phyloP scores from a whole-genome alignment of 2,888 invertebrate genomes.

The Frankliniella fusca region DNA sequence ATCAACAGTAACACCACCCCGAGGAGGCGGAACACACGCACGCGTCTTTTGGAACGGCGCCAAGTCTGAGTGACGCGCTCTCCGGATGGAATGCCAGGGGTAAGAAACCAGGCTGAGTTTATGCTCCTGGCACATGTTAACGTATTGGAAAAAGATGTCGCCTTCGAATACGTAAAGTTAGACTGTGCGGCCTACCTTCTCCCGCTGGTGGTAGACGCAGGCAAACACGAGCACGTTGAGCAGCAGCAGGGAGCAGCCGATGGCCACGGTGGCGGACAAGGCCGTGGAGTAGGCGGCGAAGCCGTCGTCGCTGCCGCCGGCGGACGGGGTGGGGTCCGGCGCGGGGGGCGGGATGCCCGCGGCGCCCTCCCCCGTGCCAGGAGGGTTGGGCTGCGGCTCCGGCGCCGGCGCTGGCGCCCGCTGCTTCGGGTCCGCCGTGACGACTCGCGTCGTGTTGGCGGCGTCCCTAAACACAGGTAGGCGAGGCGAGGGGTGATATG shows the following conservation, averaged over 20 bases:
- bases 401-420: slow-evolving; percentile 39
- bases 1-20: no score
- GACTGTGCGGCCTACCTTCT: background rate
- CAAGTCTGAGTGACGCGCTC: no score
- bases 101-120: no score
- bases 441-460: background rate
- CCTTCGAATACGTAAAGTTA: no score
- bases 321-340: slow-evolving; percentile 42
- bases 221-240: slow-evolving; percentile 19
- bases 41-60: no score
- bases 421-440: slow-evolving; percentile 39
- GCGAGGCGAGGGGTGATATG: no score
- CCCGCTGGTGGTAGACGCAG: slow-evolving; percentile 23
- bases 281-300: slow-evolving; percentile 89
- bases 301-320: slow-evolving; percentile 63
- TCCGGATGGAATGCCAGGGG: no score
- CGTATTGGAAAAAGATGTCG: no score
- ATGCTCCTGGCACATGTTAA: no score
- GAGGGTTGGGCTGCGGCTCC: slow-evolving; percentile 43
- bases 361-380: slow-evolving; percentile 37
- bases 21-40: no score
- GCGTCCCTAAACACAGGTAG: background rate
- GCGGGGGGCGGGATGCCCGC: slow-evolving; percentile 42
- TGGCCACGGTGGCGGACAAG: slow-evolving; percentile 87
- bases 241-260: slow-evolving; percentile 54